Evolutionary conservation across 1,140 invertebrate species (phyloP).

Genomic region (Cephus cinctus): DNA sequence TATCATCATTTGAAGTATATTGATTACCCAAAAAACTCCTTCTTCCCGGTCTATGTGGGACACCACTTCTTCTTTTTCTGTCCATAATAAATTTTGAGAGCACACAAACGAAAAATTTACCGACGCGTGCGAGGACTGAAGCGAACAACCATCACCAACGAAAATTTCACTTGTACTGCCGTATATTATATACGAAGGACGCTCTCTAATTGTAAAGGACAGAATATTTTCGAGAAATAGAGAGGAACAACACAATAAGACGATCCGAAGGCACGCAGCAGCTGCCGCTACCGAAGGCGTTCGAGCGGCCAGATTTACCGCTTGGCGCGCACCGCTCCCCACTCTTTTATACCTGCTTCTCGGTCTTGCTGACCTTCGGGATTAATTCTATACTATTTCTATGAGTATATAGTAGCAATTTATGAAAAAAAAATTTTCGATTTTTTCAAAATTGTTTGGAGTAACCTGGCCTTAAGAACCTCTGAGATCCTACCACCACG

Average conservation of each 20-base stretch:
- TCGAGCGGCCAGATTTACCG: neutral
- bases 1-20: conserved; percentile 8
- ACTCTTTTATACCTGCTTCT: conserved; percentile 13
- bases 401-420: conserved; percentile 14
- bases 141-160: conserved; percentile 8
- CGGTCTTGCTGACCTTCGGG: conserved; percentile 10
- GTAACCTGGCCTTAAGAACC: neutral
- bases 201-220: conserved; percentile 8
- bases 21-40: conserved; percentile 2
- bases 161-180: conserved; percentile 11
- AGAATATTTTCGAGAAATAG: conserved; percentile 7
- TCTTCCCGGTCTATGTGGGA: conserved; percentile 1
- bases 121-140: no score
- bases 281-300: neutral
- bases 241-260: neutral
- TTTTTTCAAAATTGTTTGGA: conserved; percentile 9
- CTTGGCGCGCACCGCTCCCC: neutral
- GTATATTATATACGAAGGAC: conserved; percentile 11
- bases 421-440: conserved; percentile 13
- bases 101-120: no score
- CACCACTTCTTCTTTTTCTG: neutral
- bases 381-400: conserved; percentile 13
- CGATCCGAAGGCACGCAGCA: neutral
- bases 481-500: no score
- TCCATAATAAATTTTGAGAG: neutral